phyloP scores from a whole-genome alignment of 2,888 invertebrate genomes.

The Drosophila cyrtoloma region DNA sequence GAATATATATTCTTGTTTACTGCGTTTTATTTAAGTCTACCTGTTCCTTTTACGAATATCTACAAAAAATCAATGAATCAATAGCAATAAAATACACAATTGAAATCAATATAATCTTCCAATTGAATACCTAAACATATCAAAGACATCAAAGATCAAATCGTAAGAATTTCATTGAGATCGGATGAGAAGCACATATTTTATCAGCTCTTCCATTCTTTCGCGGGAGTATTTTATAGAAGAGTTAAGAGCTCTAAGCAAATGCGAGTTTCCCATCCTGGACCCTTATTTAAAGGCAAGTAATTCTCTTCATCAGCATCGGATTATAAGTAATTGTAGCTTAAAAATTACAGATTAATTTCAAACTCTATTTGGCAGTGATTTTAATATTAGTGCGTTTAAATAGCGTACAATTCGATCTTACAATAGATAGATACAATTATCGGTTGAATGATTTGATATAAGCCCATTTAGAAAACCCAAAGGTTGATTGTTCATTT shows the following conservation, averaged over 20 bases:
- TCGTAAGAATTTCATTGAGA: background rate
- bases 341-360: background rate
- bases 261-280: background rate
- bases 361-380: background rate
- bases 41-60: background rate
- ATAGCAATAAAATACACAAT: background rate
- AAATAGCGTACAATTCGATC: conserved; percentile 15
- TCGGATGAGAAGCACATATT: background rate
- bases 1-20: background rate
- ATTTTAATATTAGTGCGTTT: conserved; percentile 8
- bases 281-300: background rate
- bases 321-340: background rate
- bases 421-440: background rate
- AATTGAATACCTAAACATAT: background rate
- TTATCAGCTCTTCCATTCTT: background rate
- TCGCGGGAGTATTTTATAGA: background rate
- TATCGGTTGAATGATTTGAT: background rate
- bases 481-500: background rate
- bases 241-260: background rate
- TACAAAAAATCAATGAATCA: background rate
- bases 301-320: background rate
- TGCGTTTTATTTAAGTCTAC: background rate
- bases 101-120: background rate
- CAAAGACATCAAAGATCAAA: background rate
- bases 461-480: too few relatives aligned